These are phyloP conservation scores for Meiosimyza platycephala DNA, from an alignment of 2,888 invertebrate species.

Conservation along the genomic window DNA sequence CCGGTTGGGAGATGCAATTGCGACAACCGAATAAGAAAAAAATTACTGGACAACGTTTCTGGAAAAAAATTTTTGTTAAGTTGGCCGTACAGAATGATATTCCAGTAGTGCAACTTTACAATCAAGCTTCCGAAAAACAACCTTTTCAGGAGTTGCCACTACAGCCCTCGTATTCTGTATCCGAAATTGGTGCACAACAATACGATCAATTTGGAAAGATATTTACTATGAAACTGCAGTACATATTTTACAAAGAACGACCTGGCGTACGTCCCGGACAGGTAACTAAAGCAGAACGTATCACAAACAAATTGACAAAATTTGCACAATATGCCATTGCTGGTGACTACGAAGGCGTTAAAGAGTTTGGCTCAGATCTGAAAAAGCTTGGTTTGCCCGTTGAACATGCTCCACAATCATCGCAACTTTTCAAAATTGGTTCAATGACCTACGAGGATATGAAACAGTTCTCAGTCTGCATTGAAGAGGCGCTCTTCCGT, in stretches of 20 bases:
- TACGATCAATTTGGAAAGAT: conserved; percentile 99
- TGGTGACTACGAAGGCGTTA: conserved; percentile 92
- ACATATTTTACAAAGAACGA: conserved; percentile 97
- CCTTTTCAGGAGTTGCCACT: conserved; percentile 95
- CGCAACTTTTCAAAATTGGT: conserved; percentile 96
- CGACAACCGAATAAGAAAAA: conserved; percentile 97
- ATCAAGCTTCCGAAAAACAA: conserved; percentile 85
- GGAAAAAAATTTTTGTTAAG: conserved; percentile 96
- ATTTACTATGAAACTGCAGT: conserved; percentile 95
- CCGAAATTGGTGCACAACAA: conserved; percentile 95
- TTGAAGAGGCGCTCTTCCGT: conserved; percentile 93
- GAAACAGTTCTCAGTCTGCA: conserved; percentile 88
- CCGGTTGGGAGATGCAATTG: conserved; percentile 97
- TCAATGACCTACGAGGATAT: conserved; percentile 89
- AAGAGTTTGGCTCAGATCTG: conserved; percentile 92
- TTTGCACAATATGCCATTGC: conserved; percentile 95
- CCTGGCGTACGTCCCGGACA: conserved; percentile 96
- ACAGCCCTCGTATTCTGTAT: conserved; percentile 94
- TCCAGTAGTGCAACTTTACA: conserved; percentile 87
- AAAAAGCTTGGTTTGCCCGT: conserved; percentile 94
- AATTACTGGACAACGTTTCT: conserved; percentile 93
- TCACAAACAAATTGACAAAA: conserved; percentile 91
- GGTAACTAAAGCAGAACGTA: conserved; percentile 91
- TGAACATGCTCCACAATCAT: conserved; percentile 96
- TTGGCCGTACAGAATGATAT: conserved; percentile 83